phyloP scores from a whole-genome alignment of 2,797 vertebrate species.

The Pangasius sanitwongsei region DNA sequence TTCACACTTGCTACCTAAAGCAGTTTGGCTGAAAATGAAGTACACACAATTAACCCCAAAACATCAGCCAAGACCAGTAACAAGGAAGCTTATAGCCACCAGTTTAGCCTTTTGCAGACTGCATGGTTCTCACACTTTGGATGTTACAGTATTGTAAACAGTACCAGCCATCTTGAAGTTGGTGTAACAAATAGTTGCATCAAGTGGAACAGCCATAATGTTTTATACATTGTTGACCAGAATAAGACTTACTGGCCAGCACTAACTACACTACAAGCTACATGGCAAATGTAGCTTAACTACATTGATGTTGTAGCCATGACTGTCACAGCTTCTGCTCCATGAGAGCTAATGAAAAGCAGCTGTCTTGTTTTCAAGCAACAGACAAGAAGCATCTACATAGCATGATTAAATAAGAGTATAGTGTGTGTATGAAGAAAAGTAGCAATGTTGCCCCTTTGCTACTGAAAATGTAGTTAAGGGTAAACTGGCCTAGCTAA shows the following conservation, averaged over 20 bases:
- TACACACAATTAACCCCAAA: neutral
- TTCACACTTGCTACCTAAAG: neutral
- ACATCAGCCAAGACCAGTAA: neutral
- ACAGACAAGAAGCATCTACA: neutral
- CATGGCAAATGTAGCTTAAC: neutral
- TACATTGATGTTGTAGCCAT: neutral
- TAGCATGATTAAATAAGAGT: neutral
- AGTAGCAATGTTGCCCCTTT: neutral
- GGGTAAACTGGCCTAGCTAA: neutral
- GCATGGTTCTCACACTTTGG: neutral
- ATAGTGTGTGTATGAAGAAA: neutral
- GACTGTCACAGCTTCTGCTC: neutral
- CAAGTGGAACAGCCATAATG: neutral
- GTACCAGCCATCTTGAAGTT: neutral
- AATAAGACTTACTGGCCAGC: neutral
- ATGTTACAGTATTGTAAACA: neutral
- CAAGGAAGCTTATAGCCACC: neutral
- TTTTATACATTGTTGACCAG: neutral
- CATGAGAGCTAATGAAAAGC: neutral
- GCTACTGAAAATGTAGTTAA: neutral
- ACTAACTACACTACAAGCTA: neutral
- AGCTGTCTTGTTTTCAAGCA: neutral
- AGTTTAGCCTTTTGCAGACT: neutral
- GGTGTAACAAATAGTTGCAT: neutral
- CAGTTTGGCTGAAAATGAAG: neutral